Evolutionary conservation across 1,140 invertebrate genomes (phyloP), one percentile per base, ranked within the genome.

Genomic region (Atta cephalotes): DNA sequence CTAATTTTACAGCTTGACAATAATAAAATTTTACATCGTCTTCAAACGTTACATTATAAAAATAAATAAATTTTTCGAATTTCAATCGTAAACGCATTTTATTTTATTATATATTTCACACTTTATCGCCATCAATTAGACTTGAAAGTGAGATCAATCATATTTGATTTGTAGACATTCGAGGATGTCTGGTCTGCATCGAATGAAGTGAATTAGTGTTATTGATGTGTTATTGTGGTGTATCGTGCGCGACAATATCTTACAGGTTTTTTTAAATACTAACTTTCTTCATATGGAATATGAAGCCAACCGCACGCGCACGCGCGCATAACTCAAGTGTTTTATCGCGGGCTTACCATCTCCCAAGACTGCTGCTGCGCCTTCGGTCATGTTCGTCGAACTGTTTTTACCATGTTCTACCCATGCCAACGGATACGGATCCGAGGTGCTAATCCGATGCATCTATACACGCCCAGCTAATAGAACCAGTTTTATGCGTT

Each of bases 331-430:
- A 90, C 89, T 90, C 89, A 74, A 90, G 81, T 86, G 89, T 90
- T 90, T 90, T 90, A 90, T 90, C 89, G 65, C 81, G 70, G 70
- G 51, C 89, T 88, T 89, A 90, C 84, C 89, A 90, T 90, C 89
- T 90, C 89, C 63, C 76, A 86, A 72, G 89, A 88, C 88, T 90
- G 78, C 88, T 90, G 35, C 7, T 39, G 74, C 58, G 85, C 88
- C 89, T 90, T 90, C 88, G 85, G 88, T 86, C 89, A 81, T 90
- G 86, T 77, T 86, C 77, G 86, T 90, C 86, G 89, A 89, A 85
- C 81, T 90, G 89, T 90, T 90, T 90, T 90, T 90, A 91, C 91
- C 88, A 89, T 87, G 88, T 74, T 70, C n/a, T 88, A 90, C 87
- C 88, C 89, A 87, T 89, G 72, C 85, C 85, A 71, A 87, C 51